Evolutionary conservation across 2,113 vertebrate species (phyloP).

Genomic region (Mobula birostris): DNA sequence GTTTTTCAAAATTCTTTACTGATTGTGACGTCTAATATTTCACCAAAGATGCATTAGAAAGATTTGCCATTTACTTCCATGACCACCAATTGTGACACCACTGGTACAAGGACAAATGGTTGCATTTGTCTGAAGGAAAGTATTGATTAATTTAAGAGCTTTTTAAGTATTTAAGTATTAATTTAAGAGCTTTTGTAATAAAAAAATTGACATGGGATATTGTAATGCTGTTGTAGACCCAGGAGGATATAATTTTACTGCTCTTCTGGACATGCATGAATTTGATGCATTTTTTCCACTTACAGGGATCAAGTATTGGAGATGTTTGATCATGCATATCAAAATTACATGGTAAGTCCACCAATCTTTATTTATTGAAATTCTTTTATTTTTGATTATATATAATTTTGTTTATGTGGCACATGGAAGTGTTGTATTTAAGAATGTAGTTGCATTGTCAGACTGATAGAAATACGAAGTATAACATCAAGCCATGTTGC

Average conservation of each 20-base stretch:
- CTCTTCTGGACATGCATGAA: neutral
- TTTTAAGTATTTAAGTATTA: neutral
- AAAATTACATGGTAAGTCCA: slow-evolving; percentile 91
- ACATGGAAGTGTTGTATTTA: neutral
- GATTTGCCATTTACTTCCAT: neutral
- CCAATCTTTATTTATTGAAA: neutral
- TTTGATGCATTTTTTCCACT: neutral
- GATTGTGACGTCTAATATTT: too few relatives aligned
- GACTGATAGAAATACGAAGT: too few relatives aligned
- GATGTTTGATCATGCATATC: slow-evolving; percentile 98
- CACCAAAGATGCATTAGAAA: neutral
- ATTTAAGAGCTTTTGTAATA: neutral
- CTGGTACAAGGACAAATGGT: neutral
- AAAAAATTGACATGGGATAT: neutral
- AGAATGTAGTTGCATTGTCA: neutral
- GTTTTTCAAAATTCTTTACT: too few relatives aligned
- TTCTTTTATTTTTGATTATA: neutral
- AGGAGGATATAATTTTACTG: slow-evolving; percentile 19
- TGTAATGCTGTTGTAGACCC: neutral
- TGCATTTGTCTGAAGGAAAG: neutral
- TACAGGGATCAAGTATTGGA: slow-evolving; percentile 90
- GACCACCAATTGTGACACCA: neutral
- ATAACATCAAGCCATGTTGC: neutral
- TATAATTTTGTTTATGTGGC: neutral
- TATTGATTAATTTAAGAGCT: neutral